phyloP scores from a whole-genome alignment of 2,113 vertebrate species.

The Pomatostomus ruficeps region DNA sequence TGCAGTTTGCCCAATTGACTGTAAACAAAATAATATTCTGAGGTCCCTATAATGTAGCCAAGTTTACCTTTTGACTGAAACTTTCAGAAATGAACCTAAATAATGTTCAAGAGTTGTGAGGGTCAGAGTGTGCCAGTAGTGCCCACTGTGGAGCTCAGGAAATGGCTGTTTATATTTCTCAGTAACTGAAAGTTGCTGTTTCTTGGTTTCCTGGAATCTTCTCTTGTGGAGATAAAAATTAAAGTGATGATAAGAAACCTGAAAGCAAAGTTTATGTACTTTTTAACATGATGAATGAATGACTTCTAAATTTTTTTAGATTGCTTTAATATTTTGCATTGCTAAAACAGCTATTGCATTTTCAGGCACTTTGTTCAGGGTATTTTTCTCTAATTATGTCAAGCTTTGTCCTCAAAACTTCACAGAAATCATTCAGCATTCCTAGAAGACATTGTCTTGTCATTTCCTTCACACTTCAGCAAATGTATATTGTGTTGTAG shows the following conservation, averaged over 20 bases:
- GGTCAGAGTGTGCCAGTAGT: background rate
- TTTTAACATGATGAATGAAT: background rate
- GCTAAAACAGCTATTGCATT: background rate
- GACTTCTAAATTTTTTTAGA: background rate
- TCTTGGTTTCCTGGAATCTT: background rate
- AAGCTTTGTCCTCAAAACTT: constrained; percentile 2
- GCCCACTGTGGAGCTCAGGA: background rate
- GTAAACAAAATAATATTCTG: background rate
- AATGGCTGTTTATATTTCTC: background rate
- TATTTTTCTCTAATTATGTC: background rate
- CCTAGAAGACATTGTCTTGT: constrained; percentile 7
- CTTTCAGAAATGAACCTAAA: background rate
- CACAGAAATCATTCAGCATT: background rate
- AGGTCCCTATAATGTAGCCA: background rate
- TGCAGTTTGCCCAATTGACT: background rate
- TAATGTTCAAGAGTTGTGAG: background rate
- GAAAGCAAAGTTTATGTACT: background rate
- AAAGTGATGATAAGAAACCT: background rate
- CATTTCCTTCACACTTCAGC: constrained; percentile 34
- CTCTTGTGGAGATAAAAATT: background rate
- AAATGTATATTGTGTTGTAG: constrained; percentile 39
- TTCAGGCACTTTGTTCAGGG: background rate
- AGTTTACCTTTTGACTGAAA: background rate
- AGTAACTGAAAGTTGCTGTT: background rate
- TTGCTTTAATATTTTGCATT: background rate